Conservation (phyloP, 2,797 vertebrate genomes). For the Anguilla marmorata region DNA sequence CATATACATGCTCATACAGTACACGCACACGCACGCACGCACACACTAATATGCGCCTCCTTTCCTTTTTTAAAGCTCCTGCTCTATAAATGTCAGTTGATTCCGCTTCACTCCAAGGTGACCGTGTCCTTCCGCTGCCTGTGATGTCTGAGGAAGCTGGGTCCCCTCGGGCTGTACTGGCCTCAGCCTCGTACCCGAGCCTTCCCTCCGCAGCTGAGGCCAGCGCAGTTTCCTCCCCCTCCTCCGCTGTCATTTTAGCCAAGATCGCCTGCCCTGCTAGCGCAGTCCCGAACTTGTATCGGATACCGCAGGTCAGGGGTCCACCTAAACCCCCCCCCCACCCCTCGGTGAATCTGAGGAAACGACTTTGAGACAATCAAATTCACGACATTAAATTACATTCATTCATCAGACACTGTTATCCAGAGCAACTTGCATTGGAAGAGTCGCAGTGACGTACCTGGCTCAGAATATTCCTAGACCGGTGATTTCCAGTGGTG, state of each 20-base stretch:
- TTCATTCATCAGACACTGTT: neutral
- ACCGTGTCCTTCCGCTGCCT: constrained; percentile 15
- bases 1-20: neutral
- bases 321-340: no score
- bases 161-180: neutral
- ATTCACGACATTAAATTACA: neutral
- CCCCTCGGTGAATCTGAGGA: no score
- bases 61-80: neutral
- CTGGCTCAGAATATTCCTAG: no score
- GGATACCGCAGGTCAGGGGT: neutral
- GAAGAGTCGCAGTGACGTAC: no score
- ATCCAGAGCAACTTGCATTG: neutral
- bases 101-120: constrained; percentile 3
- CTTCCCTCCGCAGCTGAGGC: neutral
- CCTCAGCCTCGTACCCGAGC: neutral
- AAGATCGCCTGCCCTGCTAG: neutral
- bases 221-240: neutral
- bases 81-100: neutral
- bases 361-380: neutral
- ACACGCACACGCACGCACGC: no score
- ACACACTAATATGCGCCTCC: neutral
- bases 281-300: neutral
- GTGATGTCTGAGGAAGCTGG: neutral
- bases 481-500: no score
- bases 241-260: neutral